Percentiles rank a stretch among this genome's conserved stretches.
phyloP scores from a whole-genome alignment of 2,113 vertebrate species.

The Maccullochella peelii region DNA sequence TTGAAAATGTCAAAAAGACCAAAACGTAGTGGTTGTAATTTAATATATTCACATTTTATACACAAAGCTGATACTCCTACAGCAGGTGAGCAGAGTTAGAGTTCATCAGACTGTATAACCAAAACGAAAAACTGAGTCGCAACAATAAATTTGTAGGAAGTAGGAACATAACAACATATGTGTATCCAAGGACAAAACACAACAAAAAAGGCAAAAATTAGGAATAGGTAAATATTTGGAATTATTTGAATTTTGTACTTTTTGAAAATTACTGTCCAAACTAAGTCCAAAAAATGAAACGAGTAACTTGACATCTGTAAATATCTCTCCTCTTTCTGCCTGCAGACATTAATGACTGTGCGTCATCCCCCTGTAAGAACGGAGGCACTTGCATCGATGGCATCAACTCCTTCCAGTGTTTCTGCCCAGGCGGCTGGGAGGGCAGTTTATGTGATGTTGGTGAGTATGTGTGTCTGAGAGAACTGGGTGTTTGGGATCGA shows the following conservation, averaged over 20 bases:
- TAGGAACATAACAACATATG: not conserved
- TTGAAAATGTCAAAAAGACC: no score
- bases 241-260: not conserved
- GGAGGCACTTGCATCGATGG: slow-evolving; percentile 95
- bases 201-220: not conserved
- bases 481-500: not conserved
- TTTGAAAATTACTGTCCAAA: not conserved
- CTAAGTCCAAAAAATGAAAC: not conserved
- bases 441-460: slow-evolving; percentile 91
- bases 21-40: not conserved
- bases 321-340: not conserved
- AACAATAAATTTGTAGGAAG: not conserved
- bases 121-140: not conserved
- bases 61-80: not conserved
- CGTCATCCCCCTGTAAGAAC: slow-evolving; percentile 89
- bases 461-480: slow-evolving; percentile 74
- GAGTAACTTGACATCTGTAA: not conserved
- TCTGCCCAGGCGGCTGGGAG: slow-evolving; percentile 95
- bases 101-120: not conserved
- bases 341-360: slow-evolving; percentile 94
- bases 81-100: not conserved
- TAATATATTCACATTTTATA: not conserved
- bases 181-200: not conserved
- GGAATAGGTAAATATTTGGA: not conserved
- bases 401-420: slow-evolving; percentile 91